Percentiles rank a stretch among this genome's conserved stretches.
phyloP scores from a whole-genome alignment of 1,140 invertebrate species.

The Leucophenga varia region DNA sequence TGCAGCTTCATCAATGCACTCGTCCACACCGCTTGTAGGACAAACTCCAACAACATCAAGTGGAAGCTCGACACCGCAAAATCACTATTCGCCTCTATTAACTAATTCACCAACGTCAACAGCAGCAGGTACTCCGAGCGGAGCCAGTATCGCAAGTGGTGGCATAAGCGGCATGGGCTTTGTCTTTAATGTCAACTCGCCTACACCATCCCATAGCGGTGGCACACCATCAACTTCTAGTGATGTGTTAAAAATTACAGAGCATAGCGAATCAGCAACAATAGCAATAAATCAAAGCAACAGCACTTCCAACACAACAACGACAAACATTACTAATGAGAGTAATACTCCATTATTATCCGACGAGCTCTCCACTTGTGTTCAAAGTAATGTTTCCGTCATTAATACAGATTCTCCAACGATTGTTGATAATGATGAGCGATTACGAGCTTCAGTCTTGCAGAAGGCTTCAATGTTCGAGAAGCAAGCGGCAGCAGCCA shows the following conservation, averaged over 20 bases:
- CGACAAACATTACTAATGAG: not conserved
- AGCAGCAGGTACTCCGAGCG: constrained; percentile 50
- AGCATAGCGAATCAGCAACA: too few relatives aligned
- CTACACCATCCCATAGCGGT: constrained; percentile 33
- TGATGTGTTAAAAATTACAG: constrained; percentile 47
- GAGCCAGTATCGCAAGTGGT: constrained; percentile 37
- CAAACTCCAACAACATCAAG: constrained; percentile 44
- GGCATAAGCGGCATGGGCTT: constrained; percentile 30
- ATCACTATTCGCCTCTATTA: constrained; percentile 52
- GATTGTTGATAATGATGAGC: constrained; percentile 38
- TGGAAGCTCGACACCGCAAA: constrained; percentile 52
- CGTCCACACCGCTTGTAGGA: constrained; percentile 55
- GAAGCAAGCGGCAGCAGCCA: constrained; percentile 42
- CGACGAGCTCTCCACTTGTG: not conserved
- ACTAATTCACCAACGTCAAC: constrained; percentile 54
- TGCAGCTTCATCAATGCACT: constrained; percentile 43
- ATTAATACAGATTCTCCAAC: constrained; percentile 6
- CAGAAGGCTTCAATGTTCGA: constrained; percentile 56
- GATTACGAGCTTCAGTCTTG: constrained; percentile 47
- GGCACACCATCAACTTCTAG: constrained; percentile 17
- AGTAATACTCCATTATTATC: not conserved
- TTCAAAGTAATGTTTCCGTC: too few relatives aligned
- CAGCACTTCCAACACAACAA: not conserved
- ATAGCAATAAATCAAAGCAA: too few relatives aligned
- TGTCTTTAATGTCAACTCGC: constrained; percentile 46